phyloP scores from a whole-genome alignment of 2,113 vertebrate genomes.

The Lucifuga dentata region DNA sequence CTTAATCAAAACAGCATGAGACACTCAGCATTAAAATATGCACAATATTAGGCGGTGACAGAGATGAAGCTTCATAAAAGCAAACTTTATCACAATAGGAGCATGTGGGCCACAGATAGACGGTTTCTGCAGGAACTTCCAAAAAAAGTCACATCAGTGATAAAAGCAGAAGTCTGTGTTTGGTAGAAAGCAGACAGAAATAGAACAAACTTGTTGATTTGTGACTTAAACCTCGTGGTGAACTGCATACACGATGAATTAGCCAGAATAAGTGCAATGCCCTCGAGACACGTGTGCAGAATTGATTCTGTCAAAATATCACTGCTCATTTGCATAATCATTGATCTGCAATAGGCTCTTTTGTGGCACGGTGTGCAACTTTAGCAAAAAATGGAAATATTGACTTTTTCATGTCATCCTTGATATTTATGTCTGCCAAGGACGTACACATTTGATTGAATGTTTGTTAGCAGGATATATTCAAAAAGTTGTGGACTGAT shows the following conservation, averaged over 20 bases:
- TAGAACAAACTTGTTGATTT: conserved; percentile 40
- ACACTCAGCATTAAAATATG: conserved; percentile 43
- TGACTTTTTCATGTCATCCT: conserved; percentile 19
- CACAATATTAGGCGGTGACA: neutral
- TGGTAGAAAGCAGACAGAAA: conserved; percentile 32
- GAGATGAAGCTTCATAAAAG: conserved; percentile 50
- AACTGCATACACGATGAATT: conserved; percentile 48
- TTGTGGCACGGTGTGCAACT: conserved; percentile 7
- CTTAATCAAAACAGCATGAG: neutral
- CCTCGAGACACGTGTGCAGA: conserved; percentile 38
- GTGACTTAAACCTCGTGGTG: conserved; percentile 6
- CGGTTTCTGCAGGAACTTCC: conserved; percentile 15
- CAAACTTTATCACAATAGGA: conserved; percentile 46
- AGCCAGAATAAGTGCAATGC: conserved; percentile 37
- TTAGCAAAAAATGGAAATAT: conserved; percentile 23
- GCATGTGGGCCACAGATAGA: conserved; percentile 36
- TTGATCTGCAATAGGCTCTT: conserved; percentile 48
- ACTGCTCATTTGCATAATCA: conserved; percentile 64
- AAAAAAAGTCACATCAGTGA: conserved; percentile 7
- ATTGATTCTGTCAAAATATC: conserved; percentile 61
- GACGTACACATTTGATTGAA: too few species aligned
- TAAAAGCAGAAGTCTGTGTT: conserved; percentile 25
- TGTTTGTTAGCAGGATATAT: too few species aligned
- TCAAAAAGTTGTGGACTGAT: too few species aligned
- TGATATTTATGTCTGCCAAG: too few species aligned